Percentiles rank a stretch among this genome's conserved stretches.
Conservation (phyloP, 2,113 vertebrate genomes). For the Greenwoodochromis staneri region DNA sequence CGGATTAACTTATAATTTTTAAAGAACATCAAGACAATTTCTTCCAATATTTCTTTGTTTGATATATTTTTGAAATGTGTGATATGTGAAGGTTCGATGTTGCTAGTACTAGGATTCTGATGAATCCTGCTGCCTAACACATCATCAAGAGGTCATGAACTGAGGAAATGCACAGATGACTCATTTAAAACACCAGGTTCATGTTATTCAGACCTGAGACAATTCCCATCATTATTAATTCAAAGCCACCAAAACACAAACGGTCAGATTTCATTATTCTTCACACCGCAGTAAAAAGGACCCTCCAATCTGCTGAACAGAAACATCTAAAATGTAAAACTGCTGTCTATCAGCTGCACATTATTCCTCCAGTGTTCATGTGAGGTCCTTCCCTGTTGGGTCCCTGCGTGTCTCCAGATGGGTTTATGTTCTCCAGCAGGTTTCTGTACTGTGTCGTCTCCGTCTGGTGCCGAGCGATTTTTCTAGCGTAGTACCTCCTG, state of each 20-base stretch:
- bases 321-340: background rate
- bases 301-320: background rate
- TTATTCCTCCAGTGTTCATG: conserved; percentile 12
- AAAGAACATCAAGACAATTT: background rate
- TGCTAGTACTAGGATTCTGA: accelerated
- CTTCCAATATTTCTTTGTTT: background rate
- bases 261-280: background rate
- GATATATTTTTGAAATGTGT: accelerated
- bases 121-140: background rate
- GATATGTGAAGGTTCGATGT: background rate
- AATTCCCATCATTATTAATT: accelerated
- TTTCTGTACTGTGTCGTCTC: background rate
- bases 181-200: background rate
- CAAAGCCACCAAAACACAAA: background rate
- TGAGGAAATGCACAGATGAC: background rate
- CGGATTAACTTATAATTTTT: background rate
- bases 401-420: background rate
- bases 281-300: accelerated
- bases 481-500: conserved; percentile 43
- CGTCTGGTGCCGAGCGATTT: background rate
- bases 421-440: background rate
- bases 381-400: background rate
- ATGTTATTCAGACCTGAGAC: background rate
- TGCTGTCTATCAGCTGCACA: conserved; percentile 36
- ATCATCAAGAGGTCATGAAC: background rate